Percentiles rank a stretch among this genome's conserved stretches.
Conservation (phyloP, 2,888 invertebrate genomes). For the Caenorhabditis becei region DNA sequence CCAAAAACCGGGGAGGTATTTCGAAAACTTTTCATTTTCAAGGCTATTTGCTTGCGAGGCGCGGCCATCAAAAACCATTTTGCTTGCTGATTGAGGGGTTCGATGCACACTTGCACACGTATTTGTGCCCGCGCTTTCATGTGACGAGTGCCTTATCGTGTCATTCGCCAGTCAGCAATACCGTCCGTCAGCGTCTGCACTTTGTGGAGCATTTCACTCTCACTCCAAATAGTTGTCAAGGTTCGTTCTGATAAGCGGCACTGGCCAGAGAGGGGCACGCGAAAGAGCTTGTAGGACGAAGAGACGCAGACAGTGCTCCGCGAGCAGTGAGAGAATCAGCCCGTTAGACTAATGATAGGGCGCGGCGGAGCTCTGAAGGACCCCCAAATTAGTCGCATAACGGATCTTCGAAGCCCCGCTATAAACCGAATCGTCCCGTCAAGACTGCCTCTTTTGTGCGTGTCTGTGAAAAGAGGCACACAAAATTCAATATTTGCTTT, state of each 20-base stretch:
- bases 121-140: constrained; percentile 30
- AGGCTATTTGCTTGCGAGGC: constrained; percentile 43
- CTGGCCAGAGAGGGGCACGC: constrained; percentile 5
- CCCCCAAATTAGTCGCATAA: constrained; percentile 3
- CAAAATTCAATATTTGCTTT: constrained; percentile 53
- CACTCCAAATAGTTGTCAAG: constrained; percentile 21
- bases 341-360: neutral
- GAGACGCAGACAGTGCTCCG: neutral
- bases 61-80: constrained; percentile 47
- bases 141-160: constrained; percentile 48
- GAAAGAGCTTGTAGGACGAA: neutral
- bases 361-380: neutral
- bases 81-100: constrained; percentile 50
- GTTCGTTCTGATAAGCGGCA: constrained; percentile 49
- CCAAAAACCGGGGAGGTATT: constrained; percentile 9
- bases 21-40: constrained; percentile 47
- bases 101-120: constrained; percentile 45
- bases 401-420: constrained; percentile 3
- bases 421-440: neutral
- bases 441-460: constrained; percentile 23
- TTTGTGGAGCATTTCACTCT: constrained; percentile 29
- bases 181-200: constrained; percentile 24
- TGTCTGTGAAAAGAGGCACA: constrained; percentile 46
- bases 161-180: constrained; percentile 50
- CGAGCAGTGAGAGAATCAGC: constrained; percentile 6